Percentiles rank a stretch among this genome's conserved stretches.
Conservation (phyloP, 2,888 invertebrate species). For the Catocala sponsa region DNA sequence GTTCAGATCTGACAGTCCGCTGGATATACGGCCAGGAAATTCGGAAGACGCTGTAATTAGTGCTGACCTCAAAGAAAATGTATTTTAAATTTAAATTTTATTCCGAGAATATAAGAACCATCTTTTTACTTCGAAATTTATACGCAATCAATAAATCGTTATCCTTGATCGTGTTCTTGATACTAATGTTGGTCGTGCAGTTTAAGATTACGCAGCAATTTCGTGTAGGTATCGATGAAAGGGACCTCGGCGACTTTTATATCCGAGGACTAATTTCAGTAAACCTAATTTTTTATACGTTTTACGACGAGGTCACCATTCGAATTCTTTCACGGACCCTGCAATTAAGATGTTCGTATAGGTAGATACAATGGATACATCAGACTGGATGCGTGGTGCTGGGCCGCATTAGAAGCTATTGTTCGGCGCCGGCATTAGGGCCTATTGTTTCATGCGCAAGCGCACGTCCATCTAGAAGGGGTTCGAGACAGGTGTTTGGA, state of each 20-base stretch:
- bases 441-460: slow-evolving; percentile 63
- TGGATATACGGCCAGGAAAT: slow-evolving; percentile 56
- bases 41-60: slow-evolving; percentile 51
- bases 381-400: slow-evolving; percentile 50
- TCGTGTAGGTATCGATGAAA: not conserved
- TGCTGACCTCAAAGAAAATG: slow-evolving; percentile 20
- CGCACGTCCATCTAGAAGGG: slow-evolving; percentile 53
- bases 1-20: slow-evolving; percentile 55
- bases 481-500: slow-evolving; percentile 62
- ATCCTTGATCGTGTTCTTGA: not conserved
- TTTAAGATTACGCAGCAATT: slow-evolving; percentile 10
- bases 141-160: slow-evolving; percentile 21
- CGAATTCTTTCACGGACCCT: slow-evolving; percentile 41
- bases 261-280: slow-evolving; percentile 44
- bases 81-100: slow-evolving; percentile 37
- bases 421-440: slow-evolving; percentile 64
- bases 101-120: slow-evolving; percentile 33
- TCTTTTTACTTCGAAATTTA: slow-evolving; percentile 25
- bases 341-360: slow-evolving; percentile 46
- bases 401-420: slow-evolving; percentile 63
- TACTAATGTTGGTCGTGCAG: not conserved
- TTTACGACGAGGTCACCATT: slow-evolving; percentile 47
- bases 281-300: slow-evolving; percentile 33
- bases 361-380: slow-evolving; percentile 44
- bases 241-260: slow-evolving; percentile 18